A percentile compares a stretch with the other conserved stretches of the same genome.
phyloP scores from a whole-genome alignment of 2,888 invertebrate genomes.

The Lagria hirta region DNA sequence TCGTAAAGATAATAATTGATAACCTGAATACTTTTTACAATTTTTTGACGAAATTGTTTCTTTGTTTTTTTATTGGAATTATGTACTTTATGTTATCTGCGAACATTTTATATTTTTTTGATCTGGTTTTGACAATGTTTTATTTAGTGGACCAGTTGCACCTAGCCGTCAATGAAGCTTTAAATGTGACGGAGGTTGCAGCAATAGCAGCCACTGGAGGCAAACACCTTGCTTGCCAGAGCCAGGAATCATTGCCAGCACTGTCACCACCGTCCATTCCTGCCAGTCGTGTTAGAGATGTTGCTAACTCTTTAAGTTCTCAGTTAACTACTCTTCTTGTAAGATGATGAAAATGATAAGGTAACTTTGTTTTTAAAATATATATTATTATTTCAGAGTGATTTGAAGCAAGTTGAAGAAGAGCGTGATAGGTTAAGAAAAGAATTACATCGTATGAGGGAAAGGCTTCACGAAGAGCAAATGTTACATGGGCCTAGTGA shows the following conservation, averaged over 20 bases:
- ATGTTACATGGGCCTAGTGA: slow-evolving; percentile 51
- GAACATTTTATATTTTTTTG: slow-evolving; percentile 7
- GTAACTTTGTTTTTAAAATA: too few relatives aligned
- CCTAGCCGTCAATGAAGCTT: slow-evolving; percentile 59
- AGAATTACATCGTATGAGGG: slow-evolving; percentile 71
- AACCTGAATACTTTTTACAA: too few relatives aligned
- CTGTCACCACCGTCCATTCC: slow-evolving; percentile 60
- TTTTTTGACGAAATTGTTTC: too few relatives aligned
- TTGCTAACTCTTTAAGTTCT: slow-evolving; percentile 64
- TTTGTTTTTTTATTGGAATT: neutral
- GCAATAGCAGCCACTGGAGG: slow-evolving; percentile 57
- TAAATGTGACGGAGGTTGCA: slow-evolving; percentile 61
- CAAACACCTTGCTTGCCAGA: slow-evolving; percentile 48
- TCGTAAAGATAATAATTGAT: too few relatives aligned
- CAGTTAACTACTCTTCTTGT: slow-evolving; percentile 73
- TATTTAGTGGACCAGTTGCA: slow-evolving; percentile 60
- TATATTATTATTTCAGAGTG: slow-evolving; percentile 61
- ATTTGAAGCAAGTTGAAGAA: slow-evolving; percentile 73
- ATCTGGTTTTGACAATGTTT: slow-evolving; percentile 19
- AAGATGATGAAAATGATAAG: slow-evolving; percentile 37
- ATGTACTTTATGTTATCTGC: neutral
- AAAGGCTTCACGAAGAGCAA: slow-evolving; percentile 65
- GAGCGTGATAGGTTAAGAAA: slow-evolving; percentile 72
- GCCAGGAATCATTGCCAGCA: slow-evolving; percentile 54
- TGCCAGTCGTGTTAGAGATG: slow-evolving; percentile 62